These are phyloP conservation scores for Mesorhabditis sp. DNA, from an alignment of 2,888 invertebrate genomes.

Conservation along the genomic window DNA sequence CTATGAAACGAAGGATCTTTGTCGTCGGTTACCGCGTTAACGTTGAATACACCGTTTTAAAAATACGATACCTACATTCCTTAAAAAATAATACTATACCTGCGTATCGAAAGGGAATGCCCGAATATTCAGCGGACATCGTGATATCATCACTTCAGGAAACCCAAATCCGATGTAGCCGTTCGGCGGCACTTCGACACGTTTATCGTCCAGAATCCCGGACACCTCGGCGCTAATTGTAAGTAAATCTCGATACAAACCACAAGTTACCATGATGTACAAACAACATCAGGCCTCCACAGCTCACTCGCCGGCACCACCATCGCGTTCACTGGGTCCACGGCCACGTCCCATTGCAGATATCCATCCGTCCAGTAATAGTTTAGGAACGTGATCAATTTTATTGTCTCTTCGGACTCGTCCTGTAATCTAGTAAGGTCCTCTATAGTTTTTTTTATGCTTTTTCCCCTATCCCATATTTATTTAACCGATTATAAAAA, in stretches of 20 bases:
- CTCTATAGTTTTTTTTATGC: too few species aligned
- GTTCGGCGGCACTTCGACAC: not conserved
- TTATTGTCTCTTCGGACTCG: not conserved
- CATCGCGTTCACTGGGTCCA: not conserved
- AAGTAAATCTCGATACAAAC: not conserved
- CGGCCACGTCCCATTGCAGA: not conserved
- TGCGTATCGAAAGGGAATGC: not conserved
- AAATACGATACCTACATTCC: too few species aligned
- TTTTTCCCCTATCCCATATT: too few species aligned
- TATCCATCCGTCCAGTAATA: constrained; percentile 1
- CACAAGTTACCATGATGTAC: not conserved
- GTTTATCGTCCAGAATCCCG: not conserved
- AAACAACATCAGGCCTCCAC: not conserved
- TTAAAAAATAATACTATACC: not conserved
- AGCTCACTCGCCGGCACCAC: not conserved
- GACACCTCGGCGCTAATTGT: constrained; percentile 1
- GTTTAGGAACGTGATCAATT: not conserved
- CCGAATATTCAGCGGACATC: not conserved
- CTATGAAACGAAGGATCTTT: too few species aligned
- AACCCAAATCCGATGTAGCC: not conserved
- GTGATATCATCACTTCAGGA: constrained; percentile 5
- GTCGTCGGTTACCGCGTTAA: too few species aligned
- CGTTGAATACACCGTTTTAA: too few species aligned
- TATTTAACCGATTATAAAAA: too few species aligned
- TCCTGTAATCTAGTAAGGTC: not conserved